Conservation (phyloP, 2,113 vertebrate genomes). For the Cephalopholis sonnerati region DNA sequence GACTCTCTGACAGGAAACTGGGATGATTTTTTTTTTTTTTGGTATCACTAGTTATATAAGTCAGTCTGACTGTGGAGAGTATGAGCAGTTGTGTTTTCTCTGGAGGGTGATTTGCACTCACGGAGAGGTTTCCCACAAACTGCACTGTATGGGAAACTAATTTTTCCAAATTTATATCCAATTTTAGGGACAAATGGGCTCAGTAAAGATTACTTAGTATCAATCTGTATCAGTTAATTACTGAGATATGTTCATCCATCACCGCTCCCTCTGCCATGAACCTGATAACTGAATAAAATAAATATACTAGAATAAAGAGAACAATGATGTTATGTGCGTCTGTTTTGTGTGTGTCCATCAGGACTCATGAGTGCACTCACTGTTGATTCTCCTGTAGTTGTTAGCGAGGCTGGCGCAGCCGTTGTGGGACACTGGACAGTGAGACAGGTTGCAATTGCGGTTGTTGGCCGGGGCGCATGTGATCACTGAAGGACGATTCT, state of each 20-base stretch:
- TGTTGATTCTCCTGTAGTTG: constrained; percentile 91
- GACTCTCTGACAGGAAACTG: constrained; percentile 8
- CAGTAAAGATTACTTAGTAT: not conserved
- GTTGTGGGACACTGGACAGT: constrained; percentile 94
- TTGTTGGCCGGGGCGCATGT: constrained; percentile 95
- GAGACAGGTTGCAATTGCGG: constrained; percentile 97
- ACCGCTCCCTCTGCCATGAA: not conserved
- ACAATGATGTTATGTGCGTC: no score
- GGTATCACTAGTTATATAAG: constrained; percentile 1
- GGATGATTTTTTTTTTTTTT: not conserved
- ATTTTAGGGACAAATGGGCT: not conserved
- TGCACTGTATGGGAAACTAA: not conserved
- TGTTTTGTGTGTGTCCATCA: not conserved
- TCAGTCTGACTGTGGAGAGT: constrained; percentile 17
- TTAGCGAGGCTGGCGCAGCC: constrained; percentile 87
- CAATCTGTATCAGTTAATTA: not conserved
- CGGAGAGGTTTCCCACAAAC: not conserved
- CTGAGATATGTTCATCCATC: not conserved
- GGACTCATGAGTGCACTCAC: constrained; percentile 83
- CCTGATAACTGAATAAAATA: not conserved
- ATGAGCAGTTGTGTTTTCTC: constrained; percentile 26
- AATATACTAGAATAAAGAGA: not conserved
- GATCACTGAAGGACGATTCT: constrained; percentile 99
- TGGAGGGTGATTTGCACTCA: not conserved
- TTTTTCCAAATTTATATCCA: not conserved